Evolutionary conservation across 2,888 invertebrate genomes (phyloP).

Genomic region (Athripsodes cinereus): DNA sequence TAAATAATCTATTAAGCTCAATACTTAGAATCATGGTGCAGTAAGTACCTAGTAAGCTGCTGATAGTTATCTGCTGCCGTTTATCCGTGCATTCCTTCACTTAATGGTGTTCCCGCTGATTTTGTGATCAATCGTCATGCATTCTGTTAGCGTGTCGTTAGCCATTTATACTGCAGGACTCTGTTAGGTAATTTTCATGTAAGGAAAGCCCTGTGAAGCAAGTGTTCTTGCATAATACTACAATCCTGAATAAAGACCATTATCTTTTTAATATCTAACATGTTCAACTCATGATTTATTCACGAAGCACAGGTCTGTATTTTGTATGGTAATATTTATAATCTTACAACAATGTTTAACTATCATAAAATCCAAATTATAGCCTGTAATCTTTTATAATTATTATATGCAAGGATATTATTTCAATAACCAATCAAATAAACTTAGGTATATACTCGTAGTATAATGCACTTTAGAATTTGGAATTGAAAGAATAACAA

Average conservation of each 20-base stretch:
- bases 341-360: no score
- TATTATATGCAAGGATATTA: no score
- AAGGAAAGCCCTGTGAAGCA: not conserved
- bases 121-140: constrained; percentile 18
- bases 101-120: constrained; percentile 25
- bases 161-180: constrained; percentile 5
- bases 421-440: no score
- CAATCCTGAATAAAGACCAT: not conserved
- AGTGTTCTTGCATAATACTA: not conserved
- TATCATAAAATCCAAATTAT: no score
- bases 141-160: constrained; percentile 11
- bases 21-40: no score
- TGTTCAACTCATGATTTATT: not conserved
- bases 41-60: not conserved
- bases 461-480: no score
- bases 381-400: no score
- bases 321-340: no score
- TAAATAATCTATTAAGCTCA: not conserved
- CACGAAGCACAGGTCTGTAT: not conserved
- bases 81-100: constrained; percentile 8
- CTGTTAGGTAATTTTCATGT: not conserved
- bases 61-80: constrained; percentile 1
- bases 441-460: no score
- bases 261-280: constrained; percentile 2
- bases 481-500: no score